Base-by-base conservation (phyloP, 2,113 vertebrate species). In the Zingel zingel region DNA sequence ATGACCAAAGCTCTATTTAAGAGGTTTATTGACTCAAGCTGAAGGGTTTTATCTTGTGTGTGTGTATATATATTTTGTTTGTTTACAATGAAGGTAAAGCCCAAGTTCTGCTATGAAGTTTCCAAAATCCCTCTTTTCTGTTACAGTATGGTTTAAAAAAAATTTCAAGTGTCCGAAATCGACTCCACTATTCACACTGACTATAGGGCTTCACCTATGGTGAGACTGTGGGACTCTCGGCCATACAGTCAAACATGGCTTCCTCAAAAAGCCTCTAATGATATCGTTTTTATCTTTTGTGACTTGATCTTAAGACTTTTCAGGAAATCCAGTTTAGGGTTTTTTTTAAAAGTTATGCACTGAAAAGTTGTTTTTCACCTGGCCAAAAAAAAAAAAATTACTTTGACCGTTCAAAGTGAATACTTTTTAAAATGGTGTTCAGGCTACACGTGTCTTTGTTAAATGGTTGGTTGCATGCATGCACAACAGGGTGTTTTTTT, bases 1-100 rank as follows among this genome's bases (percentile, higher is more conserved):
- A 75, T 86, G 47, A 88, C 85, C 51, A 51, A 87, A 82, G 53
- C 25, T 73, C 65, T 81, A 79, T 89, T 83, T 79, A 85, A 88
- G 68, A 78, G 14, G 50, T 77, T 57, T 67, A 48, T 57, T 66
- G 67, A 89, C 73, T 77, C 36, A 45, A 75, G 53, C 51, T 62
- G 18, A 82, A 59, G 71, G 61, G 27, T 79, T 89, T 72, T 84
- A 1, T 81, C 57, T 53, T 21, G 33, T 33, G n/a, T n/a, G n/a
- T n/a, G n/a, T n/a, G n/a, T n/a, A n/a, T n/a, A 6, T 33, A 33
- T 33, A 33, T 33, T 33, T 6, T 33, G 33, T 33, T 58, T 83
- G 63, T 88, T 89, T 80, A 69, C 81, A 86, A 59, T 77, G 19
- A 87, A 74, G 51, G 56, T 75, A 71, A 76, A 70, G 23, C 59